Evolutionary conservation across 2,797 vertebrate genomes (phyloP).

Genomic region (Sardinella longiceps): DNA sequence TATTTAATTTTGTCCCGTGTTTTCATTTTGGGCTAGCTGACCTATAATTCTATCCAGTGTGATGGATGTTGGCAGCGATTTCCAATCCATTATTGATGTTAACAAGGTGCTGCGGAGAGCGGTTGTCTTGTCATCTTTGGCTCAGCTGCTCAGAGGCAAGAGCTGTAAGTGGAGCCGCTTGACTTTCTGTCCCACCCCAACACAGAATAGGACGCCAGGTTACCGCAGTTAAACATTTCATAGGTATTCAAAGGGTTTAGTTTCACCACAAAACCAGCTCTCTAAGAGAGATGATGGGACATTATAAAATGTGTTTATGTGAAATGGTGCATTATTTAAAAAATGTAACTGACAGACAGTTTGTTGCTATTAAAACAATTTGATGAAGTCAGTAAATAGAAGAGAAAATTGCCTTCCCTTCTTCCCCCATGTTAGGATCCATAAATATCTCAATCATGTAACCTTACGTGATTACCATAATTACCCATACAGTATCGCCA

Average conservation of each 20-base stretch:
- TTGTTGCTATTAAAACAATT: background rate
- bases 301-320: background rate
- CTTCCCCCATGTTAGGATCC: background rate
- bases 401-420: background rate
- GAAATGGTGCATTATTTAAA: background rate
- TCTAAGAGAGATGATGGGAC: background rate
- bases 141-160: background rate
- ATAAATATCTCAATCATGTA: background rate
- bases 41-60: background rate
- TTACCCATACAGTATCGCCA: background rate
- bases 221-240: background rate
- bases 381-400: background rate
- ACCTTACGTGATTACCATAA: background rate
- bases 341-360: background rate
- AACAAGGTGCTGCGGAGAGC: background rate
- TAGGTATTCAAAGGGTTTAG: background rate
- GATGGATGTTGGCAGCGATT: background rate
- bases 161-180: background rate
- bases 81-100: constrained; percentile 15
- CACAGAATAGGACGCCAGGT: background rate
- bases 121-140: constrained; percentile 1
- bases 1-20: background rate
- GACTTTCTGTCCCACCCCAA: background rate
- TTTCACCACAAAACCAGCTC: background rate
- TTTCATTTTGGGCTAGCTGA: background rate